Evolutionary conservation across 2,888 invertebrate species (phyloP), one percentile per base, ranked within the genome.

Genomic region (Loripinus fragilis): DNA sequence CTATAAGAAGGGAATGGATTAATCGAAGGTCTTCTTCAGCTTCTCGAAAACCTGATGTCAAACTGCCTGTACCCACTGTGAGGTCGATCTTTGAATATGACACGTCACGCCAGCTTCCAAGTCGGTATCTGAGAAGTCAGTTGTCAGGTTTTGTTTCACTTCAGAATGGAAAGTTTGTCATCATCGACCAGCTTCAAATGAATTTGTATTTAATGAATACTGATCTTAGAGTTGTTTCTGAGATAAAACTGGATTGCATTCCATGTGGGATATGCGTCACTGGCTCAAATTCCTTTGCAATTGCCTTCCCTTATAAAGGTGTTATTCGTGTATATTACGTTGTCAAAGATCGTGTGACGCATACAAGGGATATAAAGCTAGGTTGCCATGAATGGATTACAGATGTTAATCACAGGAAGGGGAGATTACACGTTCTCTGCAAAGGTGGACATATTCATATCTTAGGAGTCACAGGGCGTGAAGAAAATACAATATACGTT

Each of bases 361-460:
- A 60, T 7, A 42, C 60, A 25, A 66, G 65, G 25, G 80, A 78
- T 30, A 71, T 78, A 15, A 64, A 28, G 25, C 64, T 80, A 25
- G 71, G 71, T n/a, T 80, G 83, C 38, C n/a, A 55, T 25, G 75
- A 78, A 64, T 83, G 83, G 83, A 71, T 83, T 3, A 75, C 68
- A 41, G 80, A 74, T 42, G 66, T 83, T 10, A 70, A 67, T 17
- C 79, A 71, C 66, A 65, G 73, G 1, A 69, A 71, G 20, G 48
- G 66, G 8, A n/a, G 69, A 25, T n/a, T 77, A 17, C 80, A 76
- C 41, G 73, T 73, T 12, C 65, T 83, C 20, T 83, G 83, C 41
- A 83, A 83, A 41, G 74, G 50, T 12, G 80, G 80, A 5, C 75
- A 83, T 25, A 42, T 83, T n/a, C 83, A 83, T 68, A 42, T 83